These are phyloP conservation scores for Athetis lepigone DNA, from an alignment of 2,888 invertebrate genomes.

Conservation along the genomic window DNA sequence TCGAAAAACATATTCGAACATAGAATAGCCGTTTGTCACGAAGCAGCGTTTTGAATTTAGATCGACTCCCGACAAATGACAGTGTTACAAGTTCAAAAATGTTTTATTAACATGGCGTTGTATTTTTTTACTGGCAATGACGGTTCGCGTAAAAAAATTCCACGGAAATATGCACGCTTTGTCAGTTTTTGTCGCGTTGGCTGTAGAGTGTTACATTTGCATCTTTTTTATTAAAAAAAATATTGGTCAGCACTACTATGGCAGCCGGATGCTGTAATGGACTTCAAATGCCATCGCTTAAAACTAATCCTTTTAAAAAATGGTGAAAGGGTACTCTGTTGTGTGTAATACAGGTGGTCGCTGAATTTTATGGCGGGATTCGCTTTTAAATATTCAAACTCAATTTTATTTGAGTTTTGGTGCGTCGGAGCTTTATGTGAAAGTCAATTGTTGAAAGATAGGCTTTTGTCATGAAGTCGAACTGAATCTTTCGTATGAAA, in stretches of 20 bases:
- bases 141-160: slow-evolving; percentile 40
- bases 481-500: too few species aligned
- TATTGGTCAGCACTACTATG: slow-evolving; percentile 35
- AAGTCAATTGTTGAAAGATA: too few species aligned
- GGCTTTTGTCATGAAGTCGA: too few species aligned
- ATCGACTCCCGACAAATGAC: slow-evolving; percentile 40
- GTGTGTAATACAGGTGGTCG: background rate
- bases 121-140: slow-evolving; percentile 56
- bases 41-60: slow-evolving; percentile 51
- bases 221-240: slow-evolving; percentile 53
- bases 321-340: slow-evolving; percentile 5
- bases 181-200: slow-evolving; percentile 40
- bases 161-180: slow-evolving; percentile 47
- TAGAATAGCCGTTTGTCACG: slow-evolving; percentile 58
- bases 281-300: slow-evolving; percentile 44
- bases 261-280: slow-evolving; percentile 29
- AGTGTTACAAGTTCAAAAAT: slow-evolving; percentile 56
- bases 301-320: slow-evolving; percentile 37
- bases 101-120: slow-evolving; percentile 40
- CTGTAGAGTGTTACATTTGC: slow-evolving; percentile 53
- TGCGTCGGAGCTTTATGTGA: background rate
- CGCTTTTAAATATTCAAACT: background rate
- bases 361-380: background rate
- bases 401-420: background rate
- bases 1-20: slow-evolving; percentile 46